Evolutionary conservation across 2,888 invertebrate genomes (phyloP).

Genomic region (Nesidiocoris tenuis): DNA sequence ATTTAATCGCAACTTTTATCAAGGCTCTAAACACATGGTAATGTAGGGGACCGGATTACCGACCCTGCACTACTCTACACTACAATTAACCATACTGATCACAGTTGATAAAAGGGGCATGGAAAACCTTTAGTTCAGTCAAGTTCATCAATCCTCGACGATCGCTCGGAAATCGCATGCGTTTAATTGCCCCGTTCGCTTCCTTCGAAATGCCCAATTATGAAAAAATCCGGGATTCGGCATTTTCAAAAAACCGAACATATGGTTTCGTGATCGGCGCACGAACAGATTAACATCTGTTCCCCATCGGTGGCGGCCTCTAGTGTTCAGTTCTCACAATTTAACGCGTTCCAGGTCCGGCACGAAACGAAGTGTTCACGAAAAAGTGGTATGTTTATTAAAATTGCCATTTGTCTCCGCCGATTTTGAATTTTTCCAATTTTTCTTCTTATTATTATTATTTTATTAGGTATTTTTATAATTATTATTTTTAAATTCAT

Average conservation of each 20-base stretch:
- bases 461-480: no score
- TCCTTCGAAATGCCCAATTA: not conserved
- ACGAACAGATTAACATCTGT: not conserved
- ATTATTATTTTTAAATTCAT: no score
- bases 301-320: no score
- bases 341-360: no score
- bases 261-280: not conserved
- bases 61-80: not conserved
- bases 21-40: not conserved
- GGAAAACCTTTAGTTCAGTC: not conserved
- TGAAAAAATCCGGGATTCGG: not conserved
- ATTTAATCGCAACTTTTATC: not conserved
- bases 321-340: no score
- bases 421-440: no score
- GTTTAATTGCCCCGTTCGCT: not conserved
- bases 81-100: not conserved
- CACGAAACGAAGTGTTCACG: no score
- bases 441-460: no score
- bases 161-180: not conserved
- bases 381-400: no score
- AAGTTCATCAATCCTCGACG: not conserved
- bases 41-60: not conserved
- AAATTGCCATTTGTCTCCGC: no score
- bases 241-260: not conserved
- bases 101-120: no score